These are phyloP conservation scores for Brachypterus glaber DNA, from an alignment of 2,888 invertebrate species.

Conservation along the genomic window DNA sequence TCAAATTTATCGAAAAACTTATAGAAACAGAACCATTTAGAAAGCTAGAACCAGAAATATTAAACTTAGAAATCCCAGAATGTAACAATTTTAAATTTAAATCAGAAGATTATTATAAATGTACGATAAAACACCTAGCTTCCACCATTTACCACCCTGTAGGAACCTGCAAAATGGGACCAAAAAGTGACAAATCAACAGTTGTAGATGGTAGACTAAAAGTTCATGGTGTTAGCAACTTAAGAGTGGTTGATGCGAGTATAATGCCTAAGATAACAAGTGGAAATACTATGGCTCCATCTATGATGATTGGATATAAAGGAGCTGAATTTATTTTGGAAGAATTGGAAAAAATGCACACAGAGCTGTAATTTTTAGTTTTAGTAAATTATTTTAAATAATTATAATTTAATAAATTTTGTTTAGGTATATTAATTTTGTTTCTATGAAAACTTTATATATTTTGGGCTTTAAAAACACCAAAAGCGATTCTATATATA, in stretches of 20 bases:
- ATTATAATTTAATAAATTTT: slow-evolving; percentile 10
- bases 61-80: slow-evolving; percentile 39
- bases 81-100: slow-evolving; percentile 38
- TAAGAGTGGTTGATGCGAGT: slow-evolving; percentile 71
- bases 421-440: background rate
- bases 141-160: slow-evolving; percentile 30
- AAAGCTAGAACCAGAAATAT: slow-evolving; percentile 33
- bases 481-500: too few relatives aligned
- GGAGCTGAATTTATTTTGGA: slow-evolving; percentile 42
- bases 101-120: slow-evolving; percentile 45
- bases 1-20: slow-evolving; percentile 39
- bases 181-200: slow-evolving; percentile 44
- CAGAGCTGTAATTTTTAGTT: background rate
- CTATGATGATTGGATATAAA: slow-evolving; percentile 43
- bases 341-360: slow-evolving; percentile 32
- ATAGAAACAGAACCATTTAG: slow-evolving; percentile 39
- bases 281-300: slow-evolving; percentile 48
- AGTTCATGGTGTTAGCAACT: slow-evolving; percentile 55
- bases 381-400: too few relatives aligned
- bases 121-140: slow-evolving; percentile 34
- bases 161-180: slow-evolving; percentile 50
- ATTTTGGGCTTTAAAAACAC: slow-evolving; percentile 55
- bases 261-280: slow-evolving; percentile 66
- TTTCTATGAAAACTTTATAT: slow-evolving; percentile 47
- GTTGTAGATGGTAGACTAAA: slow-evolving; percentile 61